Conservation (phyloP, 2,888 invertebrate species). For the Herminia tarsipennalis region DNA sequence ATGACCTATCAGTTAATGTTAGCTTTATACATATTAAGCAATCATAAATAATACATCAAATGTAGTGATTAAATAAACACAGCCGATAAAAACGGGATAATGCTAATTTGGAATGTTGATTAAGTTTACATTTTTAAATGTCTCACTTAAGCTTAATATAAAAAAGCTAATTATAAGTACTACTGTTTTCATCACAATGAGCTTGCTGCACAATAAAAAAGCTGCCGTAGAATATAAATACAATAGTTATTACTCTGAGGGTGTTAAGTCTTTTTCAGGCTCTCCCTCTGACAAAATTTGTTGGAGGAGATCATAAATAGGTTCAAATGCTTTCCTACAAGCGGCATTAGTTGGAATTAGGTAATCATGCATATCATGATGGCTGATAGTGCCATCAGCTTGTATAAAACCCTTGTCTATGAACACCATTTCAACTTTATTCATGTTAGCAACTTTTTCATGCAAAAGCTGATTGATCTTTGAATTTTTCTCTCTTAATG, state of each 20-base stretch:
- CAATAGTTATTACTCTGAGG: slow-evolving; percentile 85
- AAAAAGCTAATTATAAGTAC: slow-evolving; percentile 83
- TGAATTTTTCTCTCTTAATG: slow-evolving; percentile 90
- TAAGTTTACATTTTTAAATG: slow-evolving; percentile 47
- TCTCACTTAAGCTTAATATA: slow-evolving; percentile 70
- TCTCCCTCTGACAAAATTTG: slow-evolving; percentile 92
- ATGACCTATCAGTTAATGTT: slow-evolving; percentile 29
- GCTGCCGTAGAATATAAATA: slow-evolving; percentile 51
- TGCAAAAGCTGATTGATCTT: slow-evolving; percentile 91
- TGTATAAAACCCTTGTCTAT: slow-evolving; percentile 93
- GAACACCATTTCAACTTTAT: slow-evolving; percentile 91
- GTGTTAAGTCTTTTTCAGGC: slow-evolving; percentile 90
- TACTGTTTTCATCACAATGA: slow-evolving; percentile 78
- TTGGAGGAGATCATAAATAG: slow-evolving; percentile 91
- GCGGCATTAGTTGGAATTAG: slow-evolving; percentile 94
- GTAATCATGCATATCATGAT: slow-evolving; percentile 97
- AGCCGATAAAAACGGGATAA: slow-evolving; percentile 67
- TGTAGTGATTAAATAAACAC: slow-evolving; percentile 57
- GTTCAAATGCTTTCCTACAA: slow-evolving; percentile 94
- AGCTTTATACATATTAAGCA: slow-evolving; percentile 38
- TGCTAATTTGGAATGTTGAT: slow-evolving; percentile 78
- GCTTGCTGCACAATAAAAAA: slow-evolving; percentile 70
- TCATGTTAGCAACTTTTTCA: slow-evolving; percentile 86
- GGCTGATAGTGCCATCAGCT: slow-evolving; percentile 92
- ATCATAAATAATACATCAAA: slow-evolving; percentile 39